Conservation (phyloP, 2,113 vertebrate genomes). For the Ceyx cyanopectus region DNA sequence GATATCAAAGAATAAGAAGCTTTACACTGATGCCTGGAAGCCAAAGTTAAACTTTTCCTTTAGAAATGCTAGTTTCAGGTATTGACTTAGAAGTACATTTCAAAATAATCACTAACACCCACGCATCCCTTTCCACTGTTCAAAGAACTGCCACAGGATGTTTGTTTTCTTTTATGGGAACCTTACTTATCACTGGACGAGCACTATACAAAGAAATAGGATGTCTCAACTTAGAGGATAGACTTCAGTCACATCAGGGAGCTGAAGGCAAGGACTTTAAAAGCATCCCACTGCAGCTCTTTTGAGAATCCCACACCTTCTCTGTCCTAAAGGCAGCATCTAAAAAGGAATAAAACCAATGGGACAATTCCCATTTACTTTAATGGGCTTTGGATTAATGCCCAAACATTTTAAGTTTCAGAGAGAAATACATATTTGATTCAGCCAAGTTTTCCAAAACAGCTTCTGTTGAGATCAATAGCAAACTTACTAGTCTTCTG, state of each 20-base stretch:
- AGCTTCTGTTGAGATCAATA: conserved; percentile 19
- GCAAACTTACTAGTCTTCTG: neutral
- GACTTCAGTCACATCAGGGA: neutral
- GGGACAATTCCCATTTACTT: conserved; percentile 6
- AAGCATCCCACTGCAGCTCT: conserved; percentile 9
- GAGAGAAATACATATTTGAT: conserved; percentile 22
- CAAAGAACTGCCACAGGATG: neutral
- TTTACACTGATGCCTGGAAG: neutral
- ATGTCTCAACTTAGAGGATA: neutral
- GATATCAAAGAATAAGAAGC: neutral
- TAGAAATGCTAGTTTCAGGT: neutral
- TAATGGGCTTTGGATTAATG: conserved; percentile 10
- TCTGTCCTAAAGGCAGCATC: conserved; percentile 9
- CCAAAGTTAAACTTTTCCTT: neutral
- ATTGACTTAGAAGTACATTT: neutral
- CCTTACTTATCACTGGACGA: conserved; percentile 17
- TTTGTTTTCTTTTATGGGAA: conserved; percentile 27
- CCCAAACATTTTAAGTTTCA: neutral
- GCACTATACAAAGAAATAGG: neutral
- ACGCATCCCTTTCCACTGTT: neutral
- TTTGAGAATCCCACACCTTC: neutral
- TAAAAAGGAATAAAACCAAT: conserved; percentile 9
- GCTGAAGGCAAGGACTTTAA: conserved; percentile 21
- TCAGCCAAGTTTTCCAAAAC: neutral
- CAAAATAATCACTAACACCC: conserved; percentile 4